These are phyloP conservation scores for Empidonax traillii DNA, from an alignment of 2,113 vertebrate genomes.

Conservation along the genomic window DNA sequence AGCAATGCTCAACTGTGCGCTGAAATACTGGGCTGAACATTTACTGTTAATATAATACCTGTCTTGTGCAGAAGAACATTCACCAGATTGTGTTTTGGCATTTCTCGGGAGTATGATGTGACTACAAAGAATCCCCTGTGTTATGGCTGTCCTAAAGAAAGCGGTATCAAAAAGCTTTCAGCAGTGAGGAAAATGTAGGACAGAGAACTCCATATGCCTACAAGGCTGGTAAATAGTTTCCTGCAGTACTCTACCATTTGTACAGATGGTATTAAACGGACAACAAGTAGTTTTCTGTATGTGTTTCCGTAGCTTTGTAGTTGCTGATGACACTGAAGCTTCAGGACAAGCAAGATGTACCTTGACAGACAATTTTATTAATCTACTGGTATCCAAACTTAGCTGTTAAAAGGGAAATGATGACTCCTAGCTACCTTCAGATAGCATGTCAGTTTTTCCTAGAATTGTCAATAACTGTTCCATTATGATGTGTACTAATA, in stretches of 20 bases:
- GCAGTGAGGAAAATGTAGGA: neutral
- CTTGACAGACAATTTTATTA: neutral
- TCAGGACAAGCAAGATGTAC: neutral
- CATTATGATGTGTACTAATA: neutral
- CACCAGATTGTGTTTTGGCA: neutral
- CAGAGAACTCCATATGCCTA: fast-evolving
- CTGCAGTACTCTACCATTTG: neutral
- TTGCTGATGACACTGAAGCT: neutral
- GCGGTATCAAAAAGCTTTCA: neutral
- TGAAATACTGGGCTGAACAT: neutral
- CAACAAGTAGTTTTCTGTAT: neutral
- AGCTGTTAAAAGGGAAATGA: neutral
- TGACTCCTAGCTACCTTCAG: neutral
- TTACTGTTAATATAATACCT: neutral
- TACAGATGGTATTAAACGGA: neutral
- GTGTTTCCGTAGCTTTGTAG: neutral
- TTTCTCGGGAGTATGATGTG: neutral
- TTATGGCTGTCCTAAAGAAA: neutral
- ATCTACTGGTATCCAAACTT: neutral
- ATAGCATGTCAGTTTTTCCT: neutral
- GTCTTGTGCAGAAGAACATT: neutral
- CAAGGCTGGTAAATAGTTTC: neutral
- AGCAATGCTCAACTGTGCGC: neutral
- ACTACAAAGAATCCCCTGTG: neutral
- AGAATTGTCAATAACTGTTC: neutral